Evolutionary conservation across 2,113 vertebrate species (phyloP).

Genomic region (Australoheros scitulus): DNA sequence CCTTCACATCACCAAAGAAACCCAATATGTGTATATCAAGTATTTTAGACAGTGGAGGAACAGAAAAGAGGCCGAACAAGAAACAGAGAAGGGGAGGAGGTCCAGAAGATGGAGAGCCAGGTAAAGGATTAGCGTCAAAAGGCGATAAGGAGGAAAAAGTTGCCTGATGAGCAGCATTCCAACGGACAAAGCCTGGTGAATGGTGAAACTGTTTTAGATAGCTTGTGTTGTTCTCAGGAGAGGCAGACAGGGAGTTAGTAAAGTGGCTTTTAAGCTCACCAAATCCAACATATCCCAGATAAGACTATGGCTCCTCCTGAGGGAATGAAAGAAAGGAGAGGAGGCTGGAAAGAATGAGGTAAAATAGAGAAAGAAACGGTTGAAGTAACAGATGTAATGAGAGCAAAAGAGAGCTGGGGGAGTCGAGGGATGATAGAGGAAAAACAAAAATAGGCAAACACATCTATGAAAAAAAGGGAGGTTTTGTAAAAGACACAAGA

Average conservation of each 20-base stretch:
- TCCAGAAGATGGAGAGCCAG: constrained; percentile 50
- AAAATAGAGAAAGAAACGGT: constrained; percentile 34
- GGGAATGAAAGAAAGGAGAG: constrained; percentile 48
- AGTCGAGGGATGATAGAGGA: constrained; percentile 6
- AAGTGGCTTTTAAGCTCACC: constrained; percentile 76
- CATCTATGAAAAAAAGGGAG: background rate
- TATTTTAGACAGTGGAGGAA: constrained; percentile 34
- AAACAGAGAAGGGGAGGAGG: background rate
- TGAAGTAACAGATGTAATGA: constrained; percentile 38
- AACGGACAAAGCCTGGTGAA: constrained; percentile 42
- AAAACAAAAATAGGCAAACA: constrained; percentile 26
- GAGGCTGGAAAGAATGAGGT: constrained; percentile 55
- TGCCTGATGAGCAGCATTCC: constrained; percentile 43
- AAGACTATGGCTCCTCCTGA: constrained; percentile 68
- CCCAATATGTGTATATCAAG: constrained; percentile 57
- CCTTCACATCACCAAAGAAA: constrained; percentile 65
- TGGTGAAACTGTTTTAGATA: constrained; percentile 50
- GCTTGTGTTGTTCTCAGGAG: constrained; percentile 40
- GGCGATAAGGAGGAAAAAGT: constrained; percentile 33
- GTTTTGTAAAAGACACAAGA: background rate
- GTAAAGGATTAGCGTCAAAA: constrained; percentile 56
- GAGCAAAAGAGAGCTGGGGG: constrained; percentile 7
- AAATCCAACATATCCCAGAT: constrained; percentile 77
- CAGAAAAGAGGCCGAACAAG: constrained; percentile 16
- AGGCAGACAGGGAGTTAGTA: constrained; percentile 57